Conservation (phyloP, 2,888 invertebrate genomes). For the Sthenelais limicola region DNA sequence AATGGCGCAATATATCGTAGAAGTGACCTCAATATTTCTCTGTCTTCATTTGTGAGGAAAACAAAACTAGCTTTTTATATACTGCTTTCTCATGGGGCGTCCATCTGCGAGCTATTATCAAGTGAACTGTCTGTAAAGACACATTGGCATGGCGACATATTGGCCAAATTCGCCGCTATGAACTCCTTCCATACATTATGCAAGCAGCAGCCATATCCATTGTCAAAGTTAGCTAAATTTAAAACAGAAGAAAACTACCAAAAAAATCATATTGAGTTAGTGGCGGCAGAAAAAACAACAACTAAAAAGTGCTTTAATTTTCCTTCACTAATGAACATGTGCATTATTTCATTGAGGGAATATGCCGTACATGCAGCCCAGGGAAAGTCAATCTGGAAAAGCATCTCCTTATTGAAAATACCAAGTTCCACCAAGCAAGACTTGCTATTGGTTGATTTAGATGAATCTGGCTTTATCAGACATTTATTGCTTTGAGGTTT, state of each 20-base stretch:
- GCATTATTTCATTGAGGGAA: slow-evolving; percentile 5
- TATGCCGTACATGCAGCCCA: neutral
- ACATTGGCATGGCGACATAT: too few species aligned
- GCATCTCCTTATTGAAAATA: neutral
- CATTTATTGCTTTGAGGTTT: too few species aligned
- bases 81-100: too few species aligned
- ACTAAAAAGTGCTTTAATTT: neutral
- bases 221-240: neutral
- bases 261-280: neutral
- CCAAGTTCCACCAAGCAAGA: slow-evolving; percentile 10
- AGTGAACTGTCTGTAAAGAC: too few species aligned
- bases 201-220: neutral
- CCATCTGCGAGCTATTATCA: too few species aligned
- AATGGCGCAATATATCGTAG: slow-evolving; percentile 12
- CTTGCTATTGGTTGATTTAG: slow-evolving; percentile 1
- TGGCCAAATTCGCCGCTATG: too few species aligned
- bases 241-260: neutral
- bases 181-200: neutral
- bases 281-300: neutral
- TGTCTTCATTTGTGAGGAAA: too few species aligned
- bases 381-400: slow-evolving; percentile 24
- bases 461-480: slow-evolving; percentile 2
- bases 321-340: slow-evolving; percentile 17
- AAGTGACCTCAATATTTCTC: slow-evolving; percentile 10
- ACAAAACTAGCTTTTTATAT: too few species aligned